These are phyloP conservation scores for Apostichopus californicus DNA, from an alignment of 35 echinoderm and acorn worm genomes.

Conservation along the genomic window DNA sequence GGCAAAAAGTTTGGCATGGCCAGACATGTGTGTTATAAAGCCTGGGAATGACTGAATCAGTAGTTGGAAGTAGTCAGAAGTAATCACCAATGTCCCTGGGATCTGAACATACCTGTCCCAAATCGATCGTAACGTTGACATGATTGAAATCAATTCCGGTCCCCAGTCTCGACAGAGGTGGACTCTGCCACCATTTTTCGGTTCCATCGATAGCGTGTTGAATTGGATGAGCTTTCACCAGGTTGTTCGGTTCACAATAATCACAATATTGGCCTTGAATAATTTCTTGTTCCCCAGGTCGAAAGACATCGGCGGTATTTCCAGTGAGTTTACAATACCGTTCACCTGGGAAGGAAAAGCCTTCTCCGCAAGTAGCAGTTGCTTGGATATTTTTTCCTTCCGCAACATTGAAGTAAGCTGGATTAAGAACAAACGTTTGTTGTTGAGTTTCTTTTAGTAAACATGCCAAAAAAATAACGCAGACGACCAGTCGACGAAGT, in stretches of 20 bases:
- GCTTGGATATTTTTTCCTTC: slow-evolving; percentile 81
- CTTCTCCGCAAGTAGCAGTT: slow-evolving; percentile 92
- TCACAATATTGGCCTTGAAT: slow-evolving; percentile 95
- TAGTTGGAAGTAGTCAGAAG: no score
- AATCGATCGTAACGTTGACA: slow-evolving; percentile 92
- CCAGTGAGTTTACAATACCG: slow-evolving; percentile 95
- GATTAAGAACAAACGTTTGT: slow-evolving; percentile 58
- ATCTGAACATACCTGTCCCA: slow-evolving; percentile 83
- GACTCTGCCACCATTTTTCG: slow-evolving; percentile 99
- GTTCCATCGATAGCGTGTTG: slow-evolving; percentile 89
- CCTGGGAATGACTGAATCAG: no score
- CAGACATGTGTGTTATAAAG: no score
- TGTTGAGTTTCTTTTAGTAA: neutral
- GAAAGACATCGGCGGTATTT: slow-evolving; percentile 82
- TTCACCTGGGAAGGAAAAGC: slow-evolving; percentile 59
- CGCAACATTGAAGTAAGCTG: slow-evolving; percentile 92
- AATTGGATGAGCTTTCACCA: slow-evolving; percentile 72
- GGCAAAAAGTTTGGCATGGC: no score
- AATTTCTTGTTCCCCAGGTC: slow-evolving; percentile 68
- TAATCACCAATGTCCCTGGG: neutral
- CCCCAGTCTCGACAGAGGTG: slow-evolving; percentile 79
- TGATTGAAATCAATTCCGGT: slow-evolving; percentile 61
- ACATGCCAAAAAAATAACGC: neutral
- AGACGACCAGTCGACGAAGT: neutral
- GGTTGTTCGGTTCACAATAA: slow-evolving; percentile 70